phyloP scores from a whole-genome alignment of 2,888 invertebrate species.

The Anoplius nigerrimus region DNA sequence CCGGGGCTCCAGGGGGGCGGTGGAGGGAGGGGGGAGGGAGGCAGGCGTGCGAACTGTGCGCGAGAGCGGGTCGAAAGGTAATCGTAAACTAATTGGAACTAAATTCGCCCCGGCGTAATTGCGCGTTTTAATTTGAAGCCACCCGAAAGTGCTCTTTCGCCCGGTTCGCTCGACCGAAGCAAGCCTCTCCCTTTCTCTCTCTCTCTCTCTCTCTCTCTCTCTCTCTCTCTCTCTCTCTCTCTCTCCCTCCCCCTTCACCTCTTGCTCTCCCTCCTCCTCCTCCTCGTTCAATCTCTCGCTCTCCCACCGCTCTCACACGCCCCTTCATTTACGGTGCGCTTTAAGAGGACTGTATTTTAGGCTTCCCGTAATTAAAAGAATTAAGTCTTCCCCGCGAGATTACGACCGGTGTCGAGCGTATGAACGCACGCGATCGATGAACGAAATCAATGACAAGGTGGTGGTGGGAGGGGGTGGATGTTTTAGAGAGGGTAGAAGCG shows the following conservation, averaged over 20 bases:
- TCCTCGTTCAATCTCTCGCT: too few relatives aligned
- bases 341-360: slow-evolving; percentile 54
- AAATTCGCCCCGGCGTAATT: slow-evolving; percentile 63
- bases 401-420: not conserved
- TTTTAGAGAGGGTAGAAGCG: too few relatives aligned
- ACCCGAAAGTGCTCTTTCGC: slow-evolving; percentile 42
- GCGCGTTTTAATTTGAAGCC: slow-evolving; percentile 66
- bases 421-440: slow-evolving; percentile 4
- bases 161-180: slow-evolving; percentile 16
- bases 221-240: slow-evolving; percentile 30
- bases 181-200: not conserved
- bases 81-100: slow-evolving; percentile 68
- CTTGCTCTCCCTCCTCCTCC: not conserved
- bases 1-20: too few relatives aligned
- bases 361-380: slow-evolving; percentile 67
- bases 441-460: too few relatives aligned
- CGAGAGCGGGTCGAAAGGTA: slow-evolving; percentile 52
- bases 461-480: too few relatives aligned
- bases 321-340: slow-evolving; percentile 41
- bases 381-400: slow-evolving; percentile 61
- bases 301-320: slow-evolving; percentile 6
- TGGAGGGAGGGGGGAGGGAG: too few relatives aligned
- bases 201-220: slow-evolving; percentile 36
- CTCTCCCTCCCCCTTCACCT: slow-evolving; percentile 39
- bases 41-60: slow-evolving; percentile 18